Percentiles rank a stretch among this genome's conserved stretches.
Evolutionary conservation across 2,113 vertebrate genomes (phyloP).

Genomic region (Rhinopomastus cyanomelas): DNA sequence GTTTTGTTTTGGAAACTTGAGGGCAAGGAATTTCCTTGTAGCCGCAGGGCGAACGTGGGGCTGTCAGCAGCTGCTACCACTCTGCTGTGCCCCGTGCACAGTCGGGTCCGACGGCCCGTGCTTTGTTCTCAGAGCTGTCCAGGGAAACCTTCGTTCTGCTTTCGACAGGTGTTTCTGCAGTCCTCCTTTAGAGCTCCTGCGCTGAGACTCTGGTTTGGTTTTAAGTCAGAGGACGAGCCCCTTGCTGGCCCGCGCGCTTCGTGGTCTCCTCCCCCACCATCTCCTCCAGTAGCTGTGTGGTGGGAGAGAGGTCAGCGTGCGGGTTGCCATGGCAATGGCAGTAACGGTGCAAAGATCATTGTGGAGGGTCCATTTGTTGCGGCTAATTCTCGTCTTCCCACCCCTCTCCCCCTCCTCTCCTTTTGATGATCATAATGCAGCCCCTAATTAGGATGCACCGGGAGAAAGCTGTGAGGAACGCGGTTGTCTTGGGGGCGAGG

Average conservation of each 20-base stretch:
- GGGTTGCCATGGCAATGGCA: constrained; percentile 53
- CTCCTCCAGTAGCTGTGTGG: neutral
- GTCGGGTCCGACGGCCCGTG: fast-evolving
- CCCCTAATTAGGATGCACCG: constrained; percentile 54
- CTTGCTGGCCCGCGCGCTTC: neutral
- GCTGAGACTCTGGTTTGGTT: neutral
- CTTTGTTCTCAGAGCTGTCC: neutral
- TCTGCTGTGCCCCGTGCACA: neutral
- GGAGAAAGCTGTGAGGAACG: constrained; percentile 22
- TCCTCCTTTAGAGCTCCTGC: neutral
- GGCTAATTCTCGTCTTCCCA: constrained; percentile 26
- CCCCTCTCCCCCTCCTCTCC: neutral
- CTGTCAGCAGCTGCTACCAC: neutral
- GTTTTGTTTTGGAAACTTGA: constrained; percentile 21
- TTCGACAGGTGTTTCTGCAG: neutral
- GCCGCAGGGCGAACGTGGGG: neutral
- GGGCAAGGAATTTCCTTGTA: neutral
- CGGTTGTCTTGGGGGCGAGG: neutral
- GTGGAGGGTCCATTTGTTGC: constrained; percentile 34
- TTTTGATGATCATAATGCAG: constrained; percentile 40
- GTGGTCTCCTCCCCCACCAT: neutral
- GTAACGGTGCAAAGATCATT: constrained; percentile 57
- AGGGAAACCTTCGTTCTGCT: neutral
- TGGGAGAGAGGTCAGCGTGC: neutral
- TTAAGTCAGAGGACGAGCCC: neutral